Evolutionary conservation across 2,113 vertebrate species (phyloP).

Genomic region (Theristicus caerulescens): DNA sequence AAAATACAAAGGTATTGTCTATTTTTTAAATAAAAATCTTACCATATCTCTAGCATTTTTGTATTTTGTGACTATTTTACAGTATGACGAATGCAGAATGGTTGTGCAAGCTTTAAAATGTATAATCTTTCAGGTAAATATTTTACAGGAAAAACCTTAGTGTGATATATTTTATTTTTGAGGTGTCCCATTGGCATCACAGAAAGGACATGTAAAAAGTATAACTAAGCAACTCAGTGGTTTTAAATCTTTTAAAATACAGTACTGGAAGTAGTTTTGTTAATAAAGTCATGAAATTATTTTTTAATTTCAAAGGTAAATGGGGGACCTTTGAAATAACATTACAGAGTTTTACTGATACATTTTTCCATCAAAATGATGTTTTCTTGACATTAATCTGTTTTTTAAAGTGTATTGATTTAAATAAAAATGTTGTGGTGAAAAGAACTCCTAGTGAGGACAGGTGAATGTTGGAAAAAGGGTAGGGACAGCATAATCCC

Average conservation of each 20-base stretch:
- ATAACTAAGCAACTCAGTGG: not conserved
- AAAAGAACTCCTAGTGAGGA: not conserved
- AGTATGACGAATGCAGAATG: slow-evolving; percentile 47
- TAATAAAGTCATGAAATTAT: not conserved
- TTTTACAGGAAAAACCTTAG: slow-evolving; percentile 61
- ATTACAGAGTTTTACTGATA: not conserved
- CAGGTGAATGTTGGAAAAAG: not conserved
- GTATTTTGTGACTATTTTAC: slow-evolving; percentile 63
- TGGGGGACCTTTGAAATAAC: not conserved
- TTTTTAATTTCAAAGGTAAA: not conserved
- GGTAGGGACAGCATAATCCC: not conserved
- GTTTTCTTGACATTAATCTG: not conserved
- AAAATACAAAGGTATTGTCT: slow-evolving; percentile 35
- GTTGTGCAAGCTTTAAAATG: slow-evolving; percentile 45
- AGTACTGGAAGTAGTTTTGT: not conserved
- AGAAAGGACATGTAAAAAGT: slow-evolving; percentile 39
- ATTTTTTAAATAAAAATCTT: slow-evolving; percentile 61
- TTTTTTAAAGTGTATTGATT: not conserved
- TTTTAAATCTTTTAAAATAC: slow-evolving; percentile 52
- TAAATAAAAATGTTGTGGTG: not conserved
- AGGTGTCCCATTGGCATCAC: slow-evolving; percentile 9
- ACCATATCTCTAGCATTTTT: slow-evolving; percentile 44
- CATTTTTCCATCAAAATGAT: not conserved
- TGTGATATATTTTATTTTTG: slow-evolving; percentile 52
- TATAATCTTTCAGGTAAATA: slow-evolving; percentile 62